Base-by-base conservation (phyloP, 2,113 vertebrate species). In the Lipophrys pholis region DNA sequence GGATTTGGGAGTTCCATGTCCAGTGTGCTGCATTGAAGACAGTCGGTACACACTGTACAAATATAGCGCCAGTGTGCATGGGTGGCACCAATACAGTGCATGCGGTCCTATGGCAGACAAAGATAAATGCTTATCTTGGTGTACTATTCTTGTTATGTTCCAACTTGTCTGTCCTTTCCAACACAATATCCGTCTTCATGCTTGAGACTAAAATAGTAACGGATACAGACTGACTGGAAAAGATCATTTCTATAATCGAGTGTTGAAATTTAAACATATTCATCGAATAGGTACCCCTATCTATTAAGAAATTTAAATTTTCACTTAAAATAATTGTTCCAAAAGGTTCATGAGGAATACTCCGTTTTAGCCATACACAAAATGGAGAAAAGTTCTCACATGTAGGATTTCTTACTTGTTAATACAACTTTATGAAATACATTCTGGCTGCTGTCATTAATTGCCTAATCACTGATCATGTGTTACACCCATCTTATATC, bases 91-190 rank as follows among this genome's bases (percentile, higher is more conserved):
- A 86, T 83, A 82, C 42, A 79, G 65, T 0, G 0, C 42, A 45
- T 45, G 36, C 36, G 36, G 36, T 8, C 70, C 54, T 17, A 60
- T 76, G 80, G 70, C 46, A 46, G 36, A 42, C 48, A 1, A 9
- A 85, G 87, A 88, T 89, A 81, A 54, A 69, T 73, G 21, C 65
- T 83, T 89, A 89, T 90, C 85, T 82, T 58, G 0, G 6, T 60
- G 16, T 63, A 46, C 66, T 73, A 78, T 84, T 87, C 71, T 74
- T 88, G 54, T 49, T 39, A 50, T 73, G 82, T 74, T 82, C 70
- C 49, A 59, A 76, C 73, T 76, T 78, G 11, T 43, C 55, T 76
- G 67, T 73, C 9, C 16, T 17, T 46, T 67, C 43, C 39, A 55
- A 21, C 35, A 52, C 30, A 42, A 56, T 57, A 14, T 53, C n/a